phyloP scores from a whole-genome alignment of 1,140 invertebrate genomes.

The Cyphomyrmex costatus region DNA sequence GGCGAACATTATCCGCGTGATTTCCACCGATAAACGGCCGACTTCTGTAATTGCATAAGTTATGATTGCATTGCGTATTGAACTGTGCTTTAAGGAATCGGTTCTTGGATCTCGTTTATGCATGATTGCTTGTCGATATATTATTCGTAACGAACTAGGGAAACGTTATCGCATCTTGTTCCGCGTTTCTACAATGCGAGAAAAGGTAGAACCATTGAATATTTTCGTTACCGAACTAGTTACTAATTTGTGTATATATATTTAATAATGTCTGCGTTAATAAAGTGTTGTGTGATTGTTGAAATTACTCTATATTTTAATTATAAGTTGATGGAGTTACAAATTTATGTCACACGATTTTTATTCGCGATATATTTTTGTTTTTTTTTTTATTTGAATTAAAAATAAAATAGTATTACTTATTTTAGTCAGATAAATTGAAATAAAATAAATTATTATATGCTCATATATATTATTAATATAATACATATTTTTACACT shows the following conservation, averaged over 20 bases:
- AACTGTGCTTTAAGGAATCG: conserved; percentile 31
- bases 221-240: background rate
- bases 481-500: background rate
- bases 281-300: background rate
- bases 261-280: background rate
- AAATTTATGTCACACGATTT: background rate
- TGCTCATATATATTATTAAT: background rate
- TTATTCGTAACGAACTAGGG: background rate
- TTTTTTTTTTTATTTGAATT: background rate
- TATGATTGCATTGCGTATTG: conserved; percentile 41
- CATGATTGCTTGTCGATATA: conserved; percentile 20
- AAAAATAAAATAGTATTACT: background rate
- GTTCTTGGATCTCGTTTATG: conserved; percentile 27
- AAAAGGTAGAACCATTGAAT: background rate
- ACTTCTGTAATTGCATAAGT: conserved; percentile 47
- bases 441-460: background rate
- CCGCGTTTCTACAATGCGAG: background rate
- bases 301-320: background rate
- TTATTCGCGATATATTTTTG: background rate
- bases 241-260: background rate
- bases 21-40: conserved; percentile 23
- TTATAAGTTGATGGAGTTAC: background rate
- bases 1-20: conserved; percentile 5
- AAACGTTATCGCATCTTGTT: conserved; percentile 5
- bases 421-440: conserved; percentile 1